Evolutionary conservation across 2,797 vertebrate genomes (phyloP).

Genomic region (Platyrinchus mystaceus): DNA sequence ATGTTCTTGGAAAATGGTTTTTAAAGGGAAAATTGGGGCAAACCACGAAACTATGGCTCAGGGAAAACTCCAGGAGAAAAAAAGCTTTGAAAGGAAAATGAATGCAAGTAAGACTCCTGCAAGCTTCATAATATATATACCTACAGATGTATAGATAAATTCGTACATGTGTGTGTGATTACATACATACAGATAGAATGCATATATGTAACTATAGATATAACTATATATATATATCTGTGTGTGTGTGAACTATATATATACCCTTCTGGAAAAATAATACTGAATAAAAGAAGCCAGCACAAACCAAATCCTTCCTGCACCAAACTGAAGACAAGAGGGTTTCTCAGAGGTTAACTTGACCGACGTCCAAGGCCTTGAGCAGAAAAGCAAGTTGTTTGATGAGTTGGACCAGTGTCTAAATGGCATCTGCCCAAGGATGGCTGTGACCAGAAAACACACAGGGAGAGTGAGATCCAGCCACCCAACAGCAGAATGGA

Average conservation of each 20-base stretch:
- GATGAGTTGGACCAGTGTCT: neutral
- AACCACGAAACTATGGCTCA: neutral
- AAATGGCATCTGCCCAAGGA: conserved; percentile 33
- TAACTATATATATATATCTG: neutral
- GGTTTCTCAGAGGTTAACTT: neutral
- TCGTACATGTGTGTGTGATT: neutral
- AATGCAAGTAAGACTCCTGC: neutral
- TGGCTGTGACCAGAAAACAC: neutral
- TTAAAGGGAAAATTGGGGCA: neutral
- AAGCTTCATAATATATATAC: neutral
- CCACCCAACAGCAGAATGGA: neutral
- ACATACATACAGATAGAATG: neutral
- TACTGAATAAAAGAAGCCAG: neutral
- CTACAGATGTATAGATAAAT: neutral
- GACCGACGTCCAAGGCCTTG: neutral
- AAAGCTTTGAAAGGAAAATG: neutral
- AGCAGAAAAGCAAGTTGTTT: neutral
- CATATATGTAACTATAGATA: neutral
- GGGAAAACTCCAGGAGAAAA: neutral
- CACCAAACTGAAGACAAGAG: neutral
- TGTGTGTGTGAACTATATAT: neutral
- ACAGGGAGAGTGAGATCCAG: conserved; percentile 6
- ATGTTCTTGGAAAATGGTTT: neutral
- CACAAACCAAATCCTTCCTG: neutral
- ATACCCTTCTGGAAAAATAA: neutral